Evolutionary conservation across 2,888 invertebrate genomes (phyloP), one percentile per base, ranked within the genome.

Genomic region (Torymus texanus): DNA sequence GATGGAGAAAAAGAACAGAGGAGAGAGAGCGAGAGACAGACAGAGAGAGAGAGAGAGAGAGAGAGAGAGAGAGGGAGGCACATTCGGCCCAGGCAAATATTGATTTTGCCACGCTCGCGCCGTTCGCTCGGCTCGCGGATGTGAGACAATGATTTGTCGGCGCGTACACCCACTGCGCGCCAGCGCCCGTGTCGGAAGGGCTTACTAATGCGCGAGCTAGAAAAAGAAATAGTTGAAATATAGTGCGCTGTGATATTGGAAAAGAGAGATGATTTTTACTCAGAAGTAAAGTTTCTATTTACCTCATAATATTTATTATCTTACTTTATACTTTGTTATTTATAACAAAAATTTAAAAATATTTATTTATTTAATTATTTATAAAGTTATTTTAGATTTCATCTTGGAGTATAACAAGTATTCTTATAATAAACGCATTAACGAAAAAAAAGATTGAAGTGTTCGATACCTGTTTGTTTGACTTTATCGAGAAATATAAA

Each of bases 121-220:
- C 8, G 21, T 3, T 62, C 11, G 29, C n/a, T 41, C 61, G 11
- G 11, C 21, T 16, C 51, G 70, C 51, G 85, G 86, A 86, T 86
- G 85, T 83, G 87, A 75, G 65, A 87, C 88, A 86, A 88, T 88
- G 86, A 89, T 89, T 89, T 88, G 88, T 88, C 87, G 86, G 85
- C 86, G 85, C 82, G 70, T 41, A 41, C 41, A 41, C 41, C 41
- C 41, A 41, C 41, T 41, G 41, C 18, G 55, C 29, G 24, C 10
- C 18, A 53, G 73, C 14, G n/a, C n/a, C 10, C 50, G 66, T 55
- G 55, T 16, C 12, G 71, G 29, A 72, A 76, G 50, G 76, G 76
- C 56, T 76, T 76, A 58, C 16, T 16, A 53, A 14, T 21, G 65
- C n/a, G 18, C 13, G 67, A 11, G 41, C 18, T n/a, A 55, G 10